Evolutionary conservation across 2,888 invertebrate genomes (phyloP).

Genomic region (Clepsis dumicolana): DNA sequence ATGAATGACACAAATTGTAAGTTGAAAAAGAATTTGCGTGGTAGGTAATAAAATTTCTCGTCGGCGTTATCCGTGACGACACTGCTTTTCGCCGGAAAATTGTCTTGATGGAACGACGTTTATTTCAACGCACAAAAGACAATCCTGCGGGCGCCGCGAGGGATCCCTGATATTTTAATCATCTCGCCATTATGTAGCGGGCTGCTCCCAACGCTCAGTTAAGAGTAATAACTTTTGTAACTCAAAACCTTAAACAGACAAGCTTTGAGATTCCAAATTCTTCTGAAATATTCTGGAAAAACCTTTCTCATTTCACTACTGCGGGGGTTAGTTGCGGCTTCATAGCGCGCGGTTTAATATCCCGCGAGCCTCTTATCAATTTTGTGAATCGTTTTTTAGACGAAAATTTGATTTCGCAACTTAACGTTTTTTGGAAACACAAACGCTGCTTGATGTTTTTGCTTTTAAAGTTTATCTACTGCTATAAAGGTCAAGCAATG

Average conservation of each 20-base stretch:
- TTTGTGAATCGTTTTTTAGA: constrained; percentile 13
- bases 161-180: constrained; percentile 66
- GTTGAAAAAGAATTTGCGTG: constrained; percentile 48
- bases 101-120: constrained; percentile 60
- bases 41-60: constrained; percentile 60
- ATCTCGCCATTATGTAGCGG: constrained; percentile 58
- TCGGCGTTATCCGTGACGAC: constrained; percentile 56
- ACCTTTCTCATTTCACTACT: constrained; percentile 16
- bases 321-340: constrained; percentile 28
- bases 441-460: not conserved
- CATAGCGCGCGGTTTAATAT: constrained; percentile 9
- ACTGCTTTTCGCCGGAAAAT: constrained; percentile 57
- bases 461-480: not conserved
- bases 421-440: not conserved
- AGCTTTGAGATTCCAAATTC: constrained; percentile 42
- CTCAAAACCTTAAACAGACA: constrained; percentile 48
- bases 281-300: constrained; percentile 1
- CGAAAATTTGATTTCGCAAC: not conserved
- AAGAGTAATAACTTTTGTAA: constrained; percentile 56
- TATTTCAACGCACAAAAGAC: constrained; percentile 58
- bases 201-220: constrained; percentile 51
- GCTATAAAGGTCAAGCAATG: no score
- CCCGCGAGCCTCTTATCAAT: constrained; percentile 4
- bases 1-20: constrained; percentile 58
- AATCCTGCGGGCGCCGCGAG: constrained; percentile 51